Evolutionary conservation across 2,797 vertebrate species (phyloP).

Genomic region (Amazona finschi): DNA sequence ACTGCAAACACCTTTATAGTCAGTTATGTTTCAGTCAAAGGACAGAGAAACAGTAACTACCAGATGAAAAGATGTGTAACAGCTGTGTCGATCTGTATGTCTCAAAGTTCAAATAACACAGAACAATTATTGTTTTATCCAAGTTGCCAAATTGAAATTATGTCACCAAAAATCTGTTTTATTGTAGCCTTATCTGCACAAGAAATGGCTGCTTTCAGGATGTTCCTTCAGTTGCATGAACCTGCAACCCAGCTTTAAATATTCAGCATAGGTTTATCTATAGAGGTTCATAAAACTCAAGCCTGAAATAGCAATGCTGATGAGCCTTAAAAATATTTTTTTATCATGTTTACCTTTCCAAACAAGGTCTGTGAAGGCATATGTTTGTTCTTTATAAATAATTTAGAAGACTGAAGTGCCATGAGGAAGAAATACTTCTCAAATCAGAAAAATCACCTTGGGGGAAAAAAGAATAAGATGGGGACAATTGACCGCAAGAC

Average conservation of each 20-base stretch:
- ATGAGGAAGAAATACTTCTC: background rate
- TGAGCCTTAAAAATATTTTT: background rate
- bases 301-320: constrained; percentile 21
- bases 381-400: constrained; percentile 17
- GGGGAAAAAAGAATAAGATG: background rate
- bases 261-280: background rate
- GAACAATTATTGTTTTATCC: background rate
- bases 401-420: background rate
- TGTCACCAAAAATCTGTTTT: background rate
- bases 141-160: background rate
- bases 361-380: background rate
- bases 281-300: background rate
- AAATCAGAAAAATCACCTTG: background rate
- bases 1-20: background rate
- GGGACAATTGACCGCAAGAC: background rate
- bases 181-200: background rate
- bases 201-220: background rate
- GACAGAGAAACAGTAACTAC: background rate
- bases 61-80: background rate
- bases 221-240: background rate
- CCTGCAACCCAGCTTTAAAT: background rate
- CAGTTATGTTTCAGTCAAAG: background rate
- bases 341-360: background rate
- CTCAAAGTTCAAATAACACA: background rate
- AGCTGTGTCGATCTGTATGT: background rate